Evolutionary conservation across 2,113 vertebrate species (phyloP), one percentile per base, ranked within the genome.

Genomic region (Hepsetus odoe): DNA sequence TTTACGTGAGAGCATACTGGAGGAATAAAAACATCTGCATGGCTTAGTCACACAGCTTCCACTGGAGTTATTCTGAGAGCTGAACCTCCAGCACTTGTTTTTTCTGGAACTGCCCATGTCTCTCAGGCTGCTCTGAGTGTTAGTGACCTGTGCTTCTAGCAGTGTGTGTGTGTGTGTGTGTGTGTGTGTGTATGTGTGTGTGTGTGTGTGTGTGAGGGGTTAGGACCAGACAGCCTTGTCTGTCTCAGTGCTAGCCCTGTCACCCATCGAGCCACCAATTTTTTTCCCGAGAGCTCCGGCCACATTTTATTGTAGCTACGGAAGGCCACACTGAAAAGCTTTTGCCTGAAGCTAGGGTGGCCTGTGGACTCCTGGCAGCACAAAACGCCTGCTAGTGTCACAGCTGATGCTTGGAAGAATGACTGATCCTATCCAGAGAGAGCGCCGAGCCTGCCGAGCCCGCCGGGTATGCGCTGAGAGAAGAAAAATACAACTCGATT

Each of bases 361-460:
- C 56, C 70, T 32, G 40, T 16, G 10, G 49, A 61, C 74, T 42
- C 72, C 22, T 49, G 70, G 76, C 56, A 16, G 61, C 61, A 38
- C n/a, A 18, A 18, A 32, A 78, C 2, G 32, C 56, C 84, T 86
- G 86, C 81, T 84, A 82, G 72, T 72, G 76, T 82, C 71, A 55
- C 78, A 76, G 72, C 51, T 26, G 42, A 81, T 74, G n/a, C 65
- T 30, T 53, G 81, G 56, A 74, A 59, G 46, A 40, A 33, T 70
- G 76, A 80, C 72, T 67, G 51, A 66, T 65, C 76, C 20, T 30
- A 74, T 62, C 68, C 61, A 69, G 55, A 35, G 22, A 55, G 11
- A 51, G 44, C n/a, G 67, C 32, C 35, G 22, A 55, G 35, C 53
- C 73, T 7, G 42, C 9, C 35, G 22, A 55, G 35, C 53, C 73